Base-by-base conservation (phyloP, 1,140 invertebrate genomes). In the Drosophila ercepeae region DNA sequence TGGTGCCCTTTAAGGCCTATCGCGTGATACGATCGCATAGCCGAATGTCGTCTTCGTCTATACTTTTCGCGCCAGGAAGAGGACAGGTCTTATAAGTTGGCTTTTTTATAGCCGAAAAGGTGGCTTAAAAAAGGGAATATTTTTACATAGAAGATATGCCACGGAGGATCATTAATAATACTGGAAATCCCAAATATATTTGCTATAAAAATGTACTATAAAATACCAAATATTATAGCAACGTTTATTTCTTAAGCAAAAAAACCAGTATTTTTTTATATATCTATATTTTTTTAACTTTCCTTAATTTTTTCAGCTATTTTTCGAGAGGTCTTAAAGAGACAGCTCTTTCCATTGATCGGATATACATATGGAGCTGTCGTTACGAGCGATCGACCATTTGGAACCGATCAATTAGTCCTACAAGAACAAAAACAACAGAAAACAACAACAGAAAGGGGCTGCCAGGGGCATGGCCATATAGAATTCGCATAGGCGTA, bases 391-490 rank as follows among this genome's bases (percentile, higher is more conserved):
- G 76, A 86, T 86, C 71, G 82, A 58, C 73, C 81, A 86, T 75
- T 81, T 88, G 81, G 81, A 86, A 86, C 81, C 81, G 81, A 88
- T 86, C 81, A 86, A 86, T 86, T 86, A 86, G 77, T 49, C 52
- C 57, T 13, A 53, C 21, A 36, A 63, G 48, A 60, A 51, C 46
- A 58, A 34, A 52, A 61, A 44, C 34, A 48, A 16, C 23, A 5
- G 4, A n/a, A 9, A 54, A 14, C 16, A 41, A 4, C 36, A 18
- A 16, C 36, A 41, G 32, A 6, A 19, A 8, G 39, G 14, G 39
- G 8, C 8, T 18, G 0, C 8, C 1, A 18, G 16, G 39, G 39
- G 39, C 8, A 42, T 42, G 39, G 14, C 7, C 9, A 42, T 42
- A 42, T 11, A 16, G 39, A 14, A 42, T 42, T 42, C 29, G 44